Evolutionary conservation across 1,140 invertebrate species (phyloP).

Genomic region (Diprion similis): DNA sequence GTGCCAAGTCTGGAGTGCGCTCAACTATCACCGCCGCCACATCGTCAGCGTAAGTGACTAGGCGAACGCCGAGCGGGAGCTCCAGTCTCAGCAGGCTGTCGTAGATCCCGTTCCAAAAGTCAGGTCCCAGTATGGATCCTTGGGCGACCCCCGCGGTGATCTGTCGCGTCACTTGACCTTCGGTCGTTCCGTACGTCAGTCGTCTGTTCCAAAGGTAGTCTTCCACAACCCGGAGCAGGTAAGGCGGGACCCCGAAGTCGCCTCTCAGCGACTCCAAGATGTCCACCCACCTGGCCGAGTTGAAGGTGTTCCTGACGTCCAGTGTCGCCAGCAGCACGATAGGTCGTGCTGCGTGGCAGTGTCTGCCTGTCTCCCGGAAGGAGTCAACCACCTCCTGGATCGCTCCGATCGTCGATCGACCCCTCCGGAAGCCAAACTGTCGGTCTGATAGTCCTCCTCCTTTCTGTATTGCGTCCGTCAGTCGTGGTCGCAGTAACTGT

Average conservation of each 20-base stretch:
- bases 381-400: slow-evolving; percentile 25
- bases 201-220: slow-evolving; percentile 17
- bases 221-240: slow-evolving; percentile 12
- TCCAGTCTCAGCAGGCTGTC: too few relatives aligned
- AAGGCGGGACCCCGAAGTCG: background rate
- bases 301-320: slow-evolving; percentile 32
- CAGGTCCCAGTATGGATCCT: slow-evolving; percentile 30
- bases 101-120: slow-evolving; percentile 28
- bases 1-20: slow-evolving; percentile 1
- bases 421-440: slow-evolving; percentile 46
- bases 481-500: slow-evolving; percentile 34
- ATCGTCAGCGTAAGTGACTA: too few relatives aligned
- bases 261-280: slow-evolving; percentile 8
- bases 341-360: slow-evolving; percentile 15
- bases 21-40: background rate
- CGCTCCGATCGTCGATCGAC: slow-evolving; percentile 46
- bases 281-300: slow-evolving; percentile 22
- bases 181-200: slow-evolving; percentile 19
- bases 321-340: slow-evolving; percentile 24
- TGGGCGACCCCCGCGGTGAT: slow-evolving; percentile 12
- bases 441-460: slow-evolving; percentile 28
- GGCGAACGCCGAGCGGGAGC: too few relatives aligned
- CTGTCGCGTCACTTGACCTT: slow-evolving; percentile 9
- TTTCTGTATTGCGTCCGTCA: slow-evolving; percentile 29
- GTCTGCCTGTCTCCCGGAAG: slow-evolving; percentile 5